Percentiles rank a stretch among this genome's conserved stretches.
Conservation (phyloP, 2,888 invertebrate species). For the Hypsopygia costalis region DNA sequence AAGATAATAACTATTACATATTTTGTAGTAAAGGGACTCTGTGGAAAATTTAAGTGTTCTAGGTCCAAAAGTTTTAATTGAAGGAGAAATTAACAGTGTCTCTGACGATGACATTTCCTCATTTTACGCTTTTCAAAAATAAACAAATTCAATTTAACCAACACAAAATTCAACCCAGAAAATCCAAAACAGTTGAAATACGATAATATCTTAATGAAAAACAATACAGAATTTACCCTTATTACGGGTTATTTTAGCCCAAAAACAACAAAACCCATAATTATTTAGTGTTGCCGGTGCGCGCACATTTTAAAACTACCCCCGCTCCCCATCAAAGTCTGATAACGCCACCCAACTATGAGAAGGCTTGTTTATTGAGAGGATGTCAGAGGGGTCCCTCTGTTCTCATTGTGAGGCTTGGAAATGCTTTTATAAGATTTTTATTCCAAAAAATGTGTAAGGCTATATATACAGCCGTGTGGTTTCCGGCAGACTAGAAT, state of each 20-base stretch:
- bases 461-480: no score
- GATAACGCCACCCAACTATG: constrained; percentile 62
- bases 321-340: constrained; percentile 51
- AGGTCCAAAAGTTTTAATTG: no score
- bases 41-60: no score
- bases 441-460: no score
- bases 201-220: constrained; percentile 6
- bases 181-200: neutral
- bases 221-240: constrained; percentile 2
- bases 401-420: constrained; percentile 38
- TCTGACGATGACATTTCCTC: no score
- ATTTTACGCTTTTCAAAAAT: no score
- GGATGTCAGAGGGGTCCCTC: constrained; percentile 42
- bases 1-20: no score
- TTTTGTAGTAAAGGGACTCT: no score
- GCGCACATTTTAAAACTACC: constrained; percentile 62
- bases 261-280: constrained; percentile 39
- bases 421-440: no score
- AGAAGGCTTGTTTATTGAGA: constrained; percentile 70
- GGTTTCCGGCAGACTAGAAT: no score
- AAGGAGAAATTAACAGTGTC: no score
- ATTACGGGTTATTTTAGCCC: constrained; percentile 9
- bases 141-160: no score
- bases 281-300: constrained; percentile 55
- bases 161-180: neutral